Evolutionary conservation across 2,888 invertebrate genomes (phyloP).

Genomic region (Zootermopsis nevadensis): DNA sequence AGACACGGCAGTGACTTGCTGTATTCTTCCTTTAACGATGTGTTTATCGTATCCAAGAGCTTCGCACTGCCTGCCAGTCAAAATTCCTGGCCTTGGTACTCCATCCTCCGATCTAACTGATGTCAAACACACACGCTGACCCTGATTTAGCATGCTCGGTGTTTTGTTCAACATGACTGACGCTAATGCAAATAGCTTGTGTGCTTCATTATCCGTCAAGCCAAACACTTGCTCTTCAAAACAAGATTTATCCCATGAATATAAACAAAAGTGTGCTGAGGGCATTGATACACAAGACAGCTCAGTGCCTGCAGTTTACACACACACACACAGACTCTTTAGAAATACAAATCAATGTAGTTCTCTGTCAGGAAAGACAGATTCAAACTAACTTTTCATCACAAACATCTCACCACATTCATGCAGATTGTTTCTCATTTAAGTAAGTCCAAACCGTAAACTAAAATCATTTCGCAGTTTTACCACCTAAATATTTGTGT

Average conservation of each 20-base stretch:
- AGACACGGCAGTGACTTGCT: too few relatives aligned
- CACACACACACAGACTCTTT: not conserved
- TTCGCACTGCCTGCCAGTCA: too few relatives aligned
- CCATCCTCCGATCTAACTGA: not conserved
- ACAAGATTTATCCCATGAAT: slow-evolving; percentile 13
- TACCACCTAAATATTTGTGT: slow-evolving; percentile 37
- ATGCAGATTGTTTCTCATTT: slow-evolving; percentile 7
- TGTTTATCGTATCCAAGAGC: too few relatives aligned
- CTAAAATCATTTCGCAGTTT: slow-evolving; percentile 29
- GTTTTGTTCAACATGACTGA: not conserved
- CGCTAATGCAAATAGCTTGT: slow-evolving; percentile 13
- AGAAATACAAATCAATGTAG: not conserved
- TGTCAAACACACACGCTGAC: slow-evolving; percentile 1
- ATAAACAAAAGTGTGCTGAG: slow-evolving; percentile 7
- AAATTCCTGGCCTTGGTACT: not conserved
- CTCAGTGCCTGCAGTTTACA: not conserved
- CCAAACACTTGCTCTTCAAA: not conserved
- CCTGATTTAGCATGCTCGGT: not conserved
- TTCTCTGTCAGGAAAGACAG: not conserved
- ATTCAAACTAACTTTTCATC: slow-evolving; percentile 1
- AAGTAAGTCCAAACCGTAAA: slow-evolving; percentile 2
- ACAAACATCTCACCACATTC: not conserved
- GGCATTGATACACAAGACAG: not conserved
- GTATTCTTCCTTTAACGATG: too few relatives aligned
- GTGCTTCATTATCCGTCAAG: not conserved